A percentile compares a stretch with the other conserved stretches of the same genome.
Evolutionary conservation across 2,888 invertebrate genomes (phyloP).

Genomic region (Herminia tarsipennalis): DNA sequence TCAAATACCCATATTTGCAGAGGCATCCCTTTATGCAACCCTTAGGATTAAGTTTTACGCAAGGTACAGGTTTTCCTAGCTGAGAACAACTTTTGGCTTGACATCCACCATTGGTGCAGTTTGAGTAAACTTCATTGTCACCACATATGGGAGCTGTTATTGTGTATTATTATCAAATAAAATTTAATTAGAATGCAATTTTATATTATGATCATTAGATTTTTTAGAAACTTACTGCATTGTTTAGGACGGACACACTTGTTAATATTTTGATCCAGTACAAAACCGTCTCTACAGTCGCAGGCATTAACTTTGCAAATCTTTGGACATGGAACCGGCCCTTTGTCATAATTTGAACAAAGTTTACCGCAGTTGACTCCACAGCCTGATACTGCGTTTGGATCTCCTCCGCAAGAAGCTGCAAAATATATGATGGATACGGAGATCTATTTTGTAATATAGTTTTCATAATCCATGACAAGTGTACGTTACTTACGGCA

Average conservation of each 20-base stretch:
- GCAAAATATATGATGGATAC: neutral
- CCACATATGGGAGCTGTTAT: slow-evolving; percentile 33
- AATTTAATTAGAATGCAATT: too few species aligned
- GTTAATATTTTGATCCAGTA: slow-evolving; percentile 32
- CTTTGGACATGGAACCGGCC: slow-evolving; percentile 17
- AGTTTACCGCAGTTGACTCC: slow-evolving; percentile 38
- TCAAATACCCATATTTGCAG: slow-evolving; percentile 48
- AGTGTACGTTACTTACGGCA: slow-evolving; percentile 38
- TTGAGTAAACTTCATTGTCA: slow-evolving; percentile 46
- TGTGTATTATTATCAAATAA: too few species aligned
- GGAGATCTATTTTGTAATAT: neutral
- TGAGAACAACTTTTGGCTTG: slow-evolving; percentile 49
- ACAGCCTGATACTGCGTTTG: slow-evolving; percentile 43
- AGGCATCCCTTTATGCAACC: slow-evolving; percentile 52
- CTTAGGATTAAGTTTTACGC: slow-evolving; percentile 35
- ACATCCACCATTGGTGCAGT: slow-evolving; percentile 55
- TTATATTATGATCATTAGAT: too few species aligned
- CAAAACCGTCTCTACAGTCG: slow-evolving; percentile 40
- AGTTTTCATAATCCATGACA: neutral
- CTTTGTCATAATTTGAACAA: slow-evolving; percentile 33
- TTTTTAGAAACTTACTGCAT: slow-evolving; percentile 47
- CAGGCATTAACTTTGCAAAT: slow-evolving; percentile 38
- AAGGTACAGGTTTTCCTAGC: slow-evolving; percentile 42
- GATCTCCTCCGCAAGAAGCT: slow-evolving; percentile 46
- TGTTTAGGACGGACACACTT: slow-evolving; percentile 41